Evolutionary conservation across 2,888 invertebrate genomes (phyloP).

Genomic region (Diarsia mendica): DNA sequence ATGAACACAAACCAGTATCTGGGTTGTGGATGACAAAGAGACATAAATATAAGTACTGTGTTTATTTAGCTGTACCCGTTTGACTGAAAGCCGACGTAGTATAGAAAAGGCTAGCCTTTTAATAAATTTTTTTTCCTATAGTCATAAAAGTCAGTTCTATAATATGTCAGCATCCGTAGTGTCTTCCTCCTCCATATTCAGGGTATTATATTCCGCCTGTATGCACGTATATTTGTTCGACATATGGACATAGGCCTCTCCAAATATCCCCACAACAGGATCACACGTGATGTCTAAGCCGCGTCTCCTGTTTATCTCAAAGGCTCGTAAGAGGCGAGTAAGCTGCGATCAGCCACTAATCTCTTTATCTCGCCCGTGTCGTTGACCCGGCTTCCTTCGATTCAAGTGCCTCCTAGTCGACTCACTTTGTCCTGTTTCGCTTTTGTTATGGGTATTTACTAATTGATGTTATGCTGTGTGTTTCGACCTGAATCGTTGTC

Average conservation of each 20-base stretch:
- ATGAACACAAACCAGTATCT: not conserved
- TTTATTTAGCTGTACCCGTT: not conserved
- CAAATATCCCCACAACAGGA: constrained; percentile 24
- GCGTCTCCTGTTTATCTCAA: constrained; percentile 48
- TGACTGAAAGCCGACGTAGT: not conserved
- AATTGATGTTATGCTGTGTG: constrained; percentile 10
- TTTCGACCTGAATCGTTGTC: constrained; percentile 14
- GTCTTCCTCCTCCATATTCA: not conserved
- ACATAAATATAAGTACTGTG: not conserved
- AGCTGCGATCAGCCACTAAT: constrained; percentile 58
- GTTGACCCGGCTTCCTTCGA: constrained; percentile 46
- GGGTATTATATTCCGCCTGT: not conserved
- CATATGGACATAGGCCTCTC: not conserved
- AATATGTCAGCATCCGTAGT: not conserved
- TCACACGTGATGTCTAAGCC: constrained; percentile 20
- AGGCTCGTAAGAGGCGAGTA: constrained; percentile 47
- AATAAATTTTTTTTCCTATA: not conserved
- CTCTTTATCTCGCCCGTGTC: constrained; percentile 62
- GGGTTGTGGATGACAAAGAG: not conserved
- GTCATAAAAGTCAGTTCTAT: not conserved
- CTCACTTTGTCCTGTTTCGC: constrained; percentile 36
- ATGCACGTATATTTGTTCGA: not conserved
- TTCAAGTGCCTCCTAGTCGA: constrained; percentile 20
- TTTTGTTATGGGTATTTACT: constrained; percentile 18
- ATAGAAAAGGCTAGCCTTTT: too few relatives aligned